These are phyloP conservation scores for Pholis gunnellus DNA, from an alignment of 2,113 vertebrate genomes.

Conservation along the genomic window DNA sequence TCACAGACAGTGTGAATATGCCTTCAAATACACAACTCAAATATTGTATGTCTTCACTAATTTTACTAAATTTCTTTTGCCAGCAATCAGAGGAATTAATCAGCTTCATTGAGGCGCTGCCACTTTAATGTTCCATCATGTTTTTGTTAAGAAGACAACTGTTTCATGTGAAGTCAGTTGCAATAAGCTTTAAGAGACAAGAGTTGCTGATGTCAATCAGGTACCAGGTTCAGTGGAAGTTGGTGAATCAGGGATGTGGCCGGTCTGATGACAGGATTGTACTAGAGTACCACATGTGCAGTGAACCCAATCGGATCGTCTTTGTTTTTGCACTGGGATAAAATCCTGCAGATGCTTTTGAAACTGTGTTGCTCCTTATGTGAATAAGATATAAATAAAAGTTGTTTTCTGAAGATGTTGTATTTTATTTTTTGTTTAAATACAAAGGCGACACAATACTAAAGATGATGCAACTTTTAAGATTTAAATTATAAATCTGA, in stretches of 20 bases:
- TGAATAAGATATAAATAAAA: conserved; percentile 61
- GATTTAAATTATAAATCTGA: background rate
- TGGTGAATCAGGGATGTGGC: background rate
- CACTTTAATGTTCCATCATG: background rate
- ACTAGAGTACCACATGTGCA: background rate
- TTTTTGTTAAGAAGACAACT: background rate
- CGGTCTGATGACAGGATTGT: conserved; percentile 7
- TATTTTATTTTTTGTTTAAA: background rate
- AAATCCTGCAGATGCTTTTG: conserved; percentile 48
- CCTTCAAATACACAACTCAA: conserved; percentile 4
- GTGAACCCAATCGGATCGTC: conserved; percentile 38
- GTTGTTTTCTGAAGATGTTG: conserved; percentile 34
- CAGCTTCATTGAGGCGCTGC: background rate
- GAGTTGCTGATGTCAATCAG: conserved; percentile 24
- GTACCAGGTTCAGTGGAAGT: conserved; percentile 6
- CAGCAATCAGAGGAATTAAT: background rate
- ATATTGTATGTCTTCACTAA: background rate
- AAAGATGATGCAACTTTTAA: background rate
- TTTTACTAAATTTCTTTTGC: background rate
- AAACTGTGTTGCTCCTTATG: conserved; percentile 51
- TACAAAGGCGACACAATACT: background rate
- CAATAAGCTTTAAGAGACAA: background rate
- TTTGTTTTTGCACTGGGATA: conserved; percentile 56
- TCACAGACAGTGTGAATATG: background rate
- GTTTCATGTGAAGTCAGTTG: conserved; percentile 18